These are phyloP conservation scores for Platyura marginata DNA, from an alignment of 1,140 invertebrate genomes.

Conservation along the genomic window DNA sequence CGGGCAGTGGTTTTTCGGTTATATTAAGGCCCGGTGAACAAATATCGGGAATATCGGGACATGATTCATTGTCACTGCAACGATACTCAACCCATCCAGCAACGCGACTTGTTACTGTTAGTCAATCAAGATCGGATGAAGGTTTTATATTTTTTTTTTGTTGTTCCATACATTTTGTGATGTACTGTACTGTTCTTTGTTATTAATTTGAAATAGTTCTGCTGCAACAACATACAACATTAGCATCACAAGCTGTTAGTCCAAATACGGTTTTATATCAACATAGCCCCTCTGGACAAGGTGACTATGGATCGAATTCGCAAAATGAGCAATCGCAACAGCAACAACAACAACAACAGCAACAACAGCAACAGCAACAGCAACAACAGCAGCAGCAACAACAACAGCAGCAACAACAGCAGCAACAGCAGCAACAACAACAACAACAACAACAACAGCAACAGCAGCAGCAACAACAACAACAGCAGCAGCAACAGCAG, in stretches of 20 bases:
- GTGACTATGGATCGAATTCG: slow-evolving; percentile 2
- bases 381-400: slow-evolving; percentile 1
- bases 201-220: too few species aligned
- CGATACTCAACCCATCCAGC: slow-evolving; percentile 16
- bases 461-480: slow-evolving; percentile 3
- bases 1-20: background rate
- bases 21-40: slow-evolving; percentile 2
- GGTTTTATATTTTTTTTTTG: too few species aligned
- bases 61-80: slow-evolving; percentile 12
- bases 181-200: too few species aligned
- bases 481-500: background rate
- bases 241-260: slow-evolving; percentile 25
- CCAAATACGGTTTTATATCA: slow-evolving; percentile 29
- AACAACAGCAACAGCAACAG: slow-evolving; percentile 2
- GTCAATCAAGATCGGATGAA: slow-evolving; percentile 15
- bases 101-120: slow-evolving; percentile 7
- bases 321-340: background rate
- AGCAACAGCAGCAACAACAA: slow-evolving; percentile 3
- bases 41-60: slow-evolving; percentile 7
- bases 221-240: background rate
- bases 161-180: too few species aligned
- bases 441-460: background rate
- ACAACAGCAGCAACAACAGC: slow-evolving; percentile 1
- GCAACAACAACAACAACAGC: background rate
- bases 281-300: slow-evolving; percentile 18